These are phyloP conservation scores for Bujurquina vittata DNA, from an alignment of 2,113 vertebrate genomes.

Conservation along the genomic window DNA sequence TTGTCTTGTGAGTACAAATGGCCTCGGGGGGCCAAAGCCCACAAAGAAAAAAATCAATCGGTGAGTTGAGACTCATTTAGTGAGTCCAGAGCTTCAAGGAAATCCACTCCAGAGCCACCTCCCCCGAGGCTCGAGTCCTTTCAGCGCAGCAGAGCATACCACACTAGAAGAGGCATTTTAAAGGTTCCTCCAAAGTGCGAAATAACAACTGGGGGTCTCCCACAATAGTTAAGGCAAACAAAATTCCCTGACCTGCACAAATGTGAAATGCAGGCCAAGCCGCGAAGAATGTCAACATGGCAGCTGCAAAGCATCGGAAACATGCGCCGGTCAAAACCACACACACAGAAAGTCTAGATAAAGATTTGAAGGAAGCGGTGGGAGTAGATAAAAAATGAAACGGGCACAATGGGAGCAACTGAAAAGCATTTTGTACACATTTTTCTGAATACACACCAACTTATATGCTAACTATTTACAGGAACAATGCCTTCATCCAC, in stretches of 20 bases:
- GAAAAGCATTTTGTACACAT: not conserved
- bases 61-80: not conserved
- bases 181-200: slow-evolving; percentile 71
- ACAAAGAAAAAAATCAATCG: slow-evolving; percentile 6
- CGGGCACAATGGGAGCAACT: slow-evolving; percentile 30
- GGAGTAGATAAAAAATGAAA: slow-evolving; percentile 45
- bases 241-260: slow-evolving; percentile 66
- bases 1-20: slow-evolving; percentile 20
- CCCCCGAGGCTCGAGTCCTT: slow-evolving; percentile 41
- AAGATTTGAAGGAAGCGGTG: slow-evolving; percentile 48
- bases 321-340: slow-evolving; percentile 42
- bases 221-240: slow-evolving; percentile 76
- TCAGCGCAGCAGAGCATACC: slow-evolving; percentile 50
- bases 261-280: slow-evolving; percentile 72
- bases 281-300: slow-evolving; percentile 76
- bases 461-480: not conserved
- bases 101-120: slow-evolving; percentile 31
- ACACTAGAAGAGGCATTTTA: slow-evolving; percentile 51
- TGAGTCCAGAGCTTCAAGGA: slow-evolving; percentile 27
- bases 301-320: slow-evolving; percentile 64
- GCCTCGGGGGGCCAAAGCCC: not conserved
- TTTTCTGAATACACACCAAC: not conserved
- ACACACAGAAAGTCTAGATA: slow-evolving; percentile 50
- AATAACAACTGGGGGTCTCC: slow-evolving; percentile 77
- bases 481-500: not conserved